These are phyloP conservation scores for Brachionichthys hirsutus DNA, from an alignment of 2,113 vertebrate species.

Conservation along the genomic window DNA sequence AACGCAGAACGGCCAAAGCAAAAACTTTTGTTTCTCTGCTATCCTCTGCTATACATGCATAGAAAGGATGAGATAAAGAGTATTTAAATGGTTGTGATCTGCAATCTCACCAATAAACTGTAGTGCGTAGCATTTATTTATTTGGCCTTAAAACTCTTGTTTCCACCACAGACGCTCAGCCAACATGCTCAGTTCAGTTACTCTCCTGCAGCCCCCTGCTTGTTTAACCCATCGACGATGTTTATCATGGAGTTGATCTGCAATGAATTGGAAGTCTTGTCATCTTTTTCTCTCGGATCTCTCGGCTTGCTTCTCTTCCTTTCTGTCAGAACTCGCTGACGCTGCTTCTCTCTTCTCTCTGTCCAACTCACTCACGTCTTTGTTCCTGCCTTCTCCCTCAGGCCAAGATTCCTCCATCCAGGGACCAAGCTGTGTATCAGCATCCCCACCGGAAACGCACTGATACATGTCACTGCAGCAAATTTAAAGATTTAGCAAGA, in stretches of 20 bases:
- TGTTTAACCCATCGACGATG: constrained; percentile 13
- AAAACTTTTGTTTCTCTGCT: no score
- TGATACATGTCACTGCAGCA: constrained; percentile 56
- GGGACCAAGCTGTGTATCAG: constrained; percentile 54
- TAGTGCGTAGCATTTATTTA: no score
- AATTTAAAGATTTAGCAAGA: constrained; percentile 68
- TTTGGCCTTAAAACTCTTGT: no score
- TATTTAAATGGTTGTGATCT: no score
- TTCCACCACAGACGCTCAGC: no score
- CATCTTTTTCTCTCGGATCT: constrained; percentile 2
- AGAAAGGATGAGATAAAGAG: no score
- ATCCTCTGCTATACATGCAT: no score
- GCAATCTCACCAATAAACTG: no score
- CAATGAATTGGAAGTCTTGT: constrained; percentile 24
- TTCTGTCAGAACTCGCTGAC: constrained; percentile 25
- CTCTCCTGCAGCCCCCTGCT: constrained; percentile 19
- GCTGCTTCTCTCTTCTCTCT: constrained; percentile 9
- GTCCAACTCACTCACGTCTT: constrained; percentile 25
- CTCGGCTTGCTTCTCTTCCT: constrained; percentile 21
- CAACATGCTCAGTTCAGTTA: no score
- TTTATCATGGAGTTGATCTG: neutral
- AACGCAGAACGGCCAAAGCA: no score
- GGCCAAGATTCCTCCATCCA: constrained; percentile 44
- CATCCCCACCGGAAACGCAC: constrained; percentile 50
- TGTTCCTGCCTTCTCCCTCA: constrained; percentile 20